Base-by-base conservation (phyloP, 2,888 invertebrate species). In the Ferdinandea cuprea region DNA sequence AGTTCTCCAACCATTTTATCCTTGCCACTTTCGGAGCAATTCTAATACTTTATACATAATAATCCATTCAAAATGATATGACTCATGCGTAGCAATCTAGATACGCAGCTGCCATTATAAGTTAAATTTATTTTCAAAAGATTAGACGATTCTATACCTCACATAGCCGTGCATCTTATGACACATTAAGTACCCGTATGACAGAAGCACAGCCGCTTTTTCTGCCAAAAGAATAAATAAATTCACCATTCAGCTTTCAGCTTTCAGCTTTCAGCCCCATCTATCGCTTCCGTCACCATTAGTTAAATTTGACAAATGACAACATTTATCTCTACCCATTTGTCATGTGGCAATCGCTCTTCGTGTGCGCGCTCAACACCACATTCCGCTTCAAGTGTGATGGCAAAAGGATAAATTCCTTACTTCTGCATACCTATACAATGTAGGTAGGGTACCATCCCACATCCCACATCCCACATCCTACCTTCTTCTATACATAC, bases 221-320 rank as follows among this genome's bases (percentile, higher is more conserved):
- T 37, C 48, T 40, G 25, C 9, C 19, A 1, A 59, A 40, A 25
- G 5, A n/a, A n/a, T n/a, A 59, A 42, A 71, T 61, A 61, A 42
- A 52, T 52, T 52, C 42, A n/a, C 50, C 32, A 25, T 19, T 35
- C 46, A 63, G 40, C 42, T 44, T 8, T 63, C 35, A 46, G 44
- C 46, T n/a, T 19, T 35, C 46, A 63, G 40, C 42, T 44, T 8
- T 63, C 35, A 46, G 44, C 46, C 56, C 63, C 54, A n/a, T 42
- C 50, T 54, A 44, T 59, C 40, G 37, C 71, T 32, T 42, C 44
- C 50, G 59, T 72, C 63, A 59, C 71, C 50, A 73, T 73, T 73
- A 73, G 63, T 63, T 73, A 73, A 65, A 73, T 73, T 73, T 73
- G 73, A 73, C 73, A 73, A 73, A 73, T 63, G 73, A 65, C 54